Evolutionary conservation across 2,113 vertebrate genomes (phyloP), one percentile per base, ranked within the genome.

Genomic region (Phodopus roborovskii): DNA sequence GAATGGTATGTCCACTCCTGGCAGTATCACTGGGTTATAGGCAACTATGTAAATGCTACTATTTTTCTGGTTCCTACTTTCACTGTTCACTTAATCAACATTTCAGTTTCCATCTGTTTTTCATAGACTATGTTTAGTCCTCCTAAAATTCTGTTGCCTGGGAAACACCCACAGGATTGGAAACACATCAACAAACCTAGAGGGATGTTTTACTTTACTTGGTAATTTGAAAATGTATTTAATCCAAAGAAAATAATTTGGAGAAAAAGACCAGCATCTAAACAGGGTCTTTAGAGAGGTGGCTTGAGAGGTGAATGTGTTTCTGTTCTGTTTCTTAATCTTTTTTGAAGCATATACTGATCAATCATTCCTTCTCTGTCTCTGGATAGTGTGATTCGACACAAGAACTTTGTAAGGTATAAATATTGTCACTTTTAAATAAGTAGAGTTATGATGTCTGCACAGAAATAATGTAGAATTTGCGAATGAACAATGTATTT

Each of bases 71-170:
- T 95, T 95, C 90, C 79, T 39, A 77, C 56, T 92, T 97, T 64
- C 79, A 93, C 87, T 98, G 62, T 95, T 96, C 92, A 95, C 93
- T 97, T 97, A 92, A 97, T 96, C 94, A 97, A 96, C 94, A 92
- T 97, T 90, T 97, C 88, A 88, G 79, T 97, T 97, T 97, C 97
- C 96, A 84, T 97, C 87, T 94, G 66, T 33, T 95, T 97, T 97
- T 96, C 64, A 88, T 88, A 66, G 68, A 79, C 78, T 77, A 84
- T 94, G 62, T 95, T 96, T 97, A 97, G 58, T 92, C 50, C 58
- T 96, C 87, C 95, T 96, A 95, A 95, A 97, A 92, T 97, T 95
- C 89, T 97, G 96, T 97, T 97, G 95, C 96, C 96, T 97, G 79
- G 97, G 97, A 97, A 92, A 97, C 95, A 93, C 96, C 96, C 91